A percentile compares a stretch with the other conserved stretches of the same genome.
Evolutionary conservation across 35 echinoderm and acorn worm species (phyloP).

Genomic region (Lytechinus variegatus): DNA sequence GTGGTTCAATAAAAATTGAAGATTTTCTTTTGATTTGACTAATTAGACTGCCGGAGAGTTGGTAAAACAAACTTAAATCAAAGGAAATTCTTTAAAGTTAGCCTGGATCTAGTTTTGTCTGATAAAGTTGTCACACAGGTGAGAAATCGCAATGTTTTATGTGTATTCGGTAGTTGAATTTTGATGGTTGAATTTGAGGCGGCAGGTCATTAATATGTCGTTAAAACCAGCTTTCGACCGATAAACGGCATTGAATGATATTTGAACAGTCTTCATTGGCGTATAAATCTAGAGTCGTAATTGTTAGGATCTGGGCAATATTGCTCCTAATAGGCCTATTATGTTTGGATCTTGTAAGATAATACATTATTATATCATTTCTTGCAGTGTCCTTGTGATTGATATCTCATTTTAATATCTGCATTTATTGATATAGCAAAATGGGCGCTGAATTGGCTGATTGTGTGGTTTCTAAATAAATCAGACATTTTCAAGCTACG

Average conservation of each 20-base stretch:
- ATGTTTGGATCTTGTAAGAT: not conserved
- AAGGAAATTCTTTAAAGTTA: not conserved
- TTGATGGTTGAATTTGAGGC: conserved; percentile 46
- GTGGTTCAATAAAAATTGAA: too few relatives aligned
- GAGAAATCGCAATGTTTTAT: conserved; percentile 14
- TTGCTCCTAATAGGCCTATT: conserved; percentile 2
- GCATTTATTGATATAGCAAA: not conserved
- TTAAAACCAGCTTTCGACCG: conserved; percentile 47
- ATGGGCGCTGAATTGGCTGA: not conserved
- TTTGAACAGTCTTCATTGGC: not conserved
- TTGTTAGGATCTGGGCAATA: not conserved
- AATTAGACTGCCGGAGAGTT: not conserved
- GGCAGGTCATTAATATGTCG: conserved; percentile 44
- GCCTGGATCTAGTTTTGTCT: not conserved
- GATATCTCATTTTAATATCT: not conserved
- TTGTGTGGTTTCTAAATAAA: not conserved
- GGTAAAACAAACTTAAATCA: not conserved
- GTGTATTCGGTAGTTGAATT: conserved; percentile 45
- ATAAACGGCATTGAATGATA: conserved; percentile 36
- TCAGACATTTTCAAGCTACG: not conserved
- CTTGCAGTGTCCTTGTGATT: not conserved
- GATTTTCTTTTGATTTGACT: not conserved
- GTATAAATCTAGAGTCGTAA: conserved; percentile 51
- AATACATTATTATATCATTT: not conserved
- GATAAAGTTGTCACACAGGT: conserved; percentile 27